Base-by-base conservation (phyloP, 1,140 invertebrate species). In the Caerostris darwini region DNA sequence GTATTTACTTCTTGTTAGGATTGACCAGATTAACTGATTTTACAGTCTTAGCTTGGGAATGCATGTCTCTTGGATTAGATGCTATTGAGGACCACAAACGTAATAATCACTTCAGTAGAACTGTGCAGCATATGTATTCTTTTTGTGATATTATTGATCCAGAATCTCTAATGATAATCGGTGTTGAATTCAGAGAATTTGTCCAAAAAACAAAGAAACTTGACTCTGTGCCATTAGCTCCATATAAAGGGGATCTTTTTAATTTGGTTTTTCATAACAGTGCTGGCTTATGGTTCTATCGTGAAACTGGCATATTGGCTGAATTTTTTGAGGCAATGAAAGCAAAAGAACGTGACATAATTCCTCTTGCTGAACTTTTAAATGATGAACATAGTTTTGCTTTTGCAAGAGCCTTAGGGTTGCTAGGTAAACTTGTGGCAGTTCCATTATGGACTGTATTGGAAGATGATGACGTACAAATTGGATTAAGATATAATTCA, bases 261-360 rank as follows among this genome's bases (percentile, higher is more conserved):
- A 94, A 94, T 90, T 50, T 77, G 5, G 59, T 94, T 81, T 94
- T 94, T 17, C 93, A 94, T 83, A 94, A 94, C 34, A 94, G 81
- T 90, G 93, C 93, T n/a, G 93, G 93, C 10, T 69, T 94, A 17
- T 94, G 93, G 93, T 94, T 94, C 50, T 94, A 94, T 69, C 88
- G 90, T 90, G 93, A 94, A 94, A 86, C 61, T 56, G 88, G 87
- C 5, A 58, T 94, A 6, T 50, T 90, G n/a, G 58, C 17, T 10
- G 93, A 94, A 54, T 94, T 94, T 90, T 71, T 85, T 67, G 88
- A 94, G 50, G 86, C 58, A 81, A 64, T 61, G 77, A 94, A 94
- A 71, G 56, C 83, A 58, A 94, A 94, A 69, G 87, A 90, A 69
- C 3, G 10, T 14, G 58, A 83, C 5, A 5, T 17, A 57, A 58